phyloP scores from a whole-genome alignment of 2,113 vertebrate genomes.

The Grallaria varia region DNA sequence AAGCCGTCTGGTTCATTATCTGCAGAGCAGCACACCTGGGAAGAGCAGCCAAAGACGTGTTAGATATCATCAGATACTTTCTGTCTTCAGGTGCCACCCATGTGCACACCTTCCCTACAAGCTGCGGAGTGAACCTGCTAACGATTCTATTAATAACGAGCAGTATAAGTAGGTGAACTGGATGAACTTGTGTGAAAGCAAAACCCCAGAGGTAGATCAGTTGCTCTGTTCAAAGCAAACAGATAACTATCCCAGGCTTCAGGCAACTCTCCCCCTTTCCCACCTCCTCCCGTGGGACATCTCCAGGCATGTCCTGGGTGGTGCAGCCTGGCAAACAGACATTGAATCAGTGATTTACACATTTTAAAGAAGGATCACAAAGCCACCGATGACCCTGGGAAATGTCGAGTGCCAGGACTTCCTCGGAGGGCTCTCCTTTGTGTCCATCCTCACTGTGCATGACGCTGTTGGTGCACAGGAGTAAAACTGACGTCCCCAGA shows the following conservation, averaged over 20 bases:
- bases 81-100: slow-evolving; percentile 69
- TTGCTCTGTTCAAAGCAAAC: slow-evolving; percentile 51
- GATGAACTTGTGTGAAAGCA: slow-evolving; percentile 64
- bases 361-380: neutral
- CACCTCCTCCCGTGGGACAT: slow-evolving; percentile 50
- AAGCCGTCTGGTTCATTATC: slow-evolving; percentile 37
- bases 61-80: slow-evolving; percentile 62
- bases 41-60: slow-evolving; percentile 36
- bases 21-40: slow-evolving; percentile 45
- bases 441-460: neutral
- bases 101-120: slow-evolving; percentile 59
- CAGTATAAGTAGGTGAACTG: slow-evolving; percentile 58
- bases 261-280: slow-evolving; percentile 35
- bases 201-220: slow-evolving; percentile 41
- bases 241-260: slow-evolving; percentile 62
- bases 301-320: slow-evolving; percentile 54
- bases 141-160: slow-evolving; percentile 62
- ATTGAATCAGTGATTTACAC: neutral
- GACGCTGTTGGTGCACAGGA: neutral
- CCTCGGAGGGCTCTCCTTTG: neutral
- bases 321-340: slow-evolving; percentile 26
- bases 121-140: slow-evolving; percentile 66
- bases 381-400: neutral
- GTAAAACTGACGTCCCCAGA: neutral
- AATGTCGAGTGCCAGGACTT: neutral